Conservation (phyloP, 1,140 invertebrate genomes). For the Venustaconcha ellipsiformis region DNA sequence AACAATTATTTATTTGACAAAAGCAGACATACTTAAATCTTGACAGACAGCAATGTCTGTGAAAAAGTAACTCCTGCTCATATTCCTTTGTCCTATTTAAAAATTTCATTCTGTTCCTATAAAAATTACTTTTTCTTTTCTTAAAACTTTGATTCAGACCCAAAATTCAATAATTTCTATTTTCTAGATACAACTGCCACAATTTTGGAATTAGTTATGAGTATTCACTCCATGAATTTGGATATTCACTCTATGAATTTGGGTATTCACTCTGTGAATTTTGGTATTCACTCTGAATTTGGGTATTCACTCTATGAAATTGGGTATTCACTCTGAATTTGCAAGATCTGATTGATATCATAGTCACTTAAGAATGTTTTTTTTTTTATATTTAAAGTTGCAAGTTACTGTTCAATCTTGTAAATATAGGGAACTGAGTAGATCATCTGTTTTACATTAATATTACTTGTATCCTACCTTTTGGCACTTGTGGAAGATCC, state of each 20-base stretch:
- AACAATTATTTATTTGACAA: no score
- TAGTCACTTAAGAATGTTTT: not conserved
- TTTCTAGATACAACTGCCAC: no score
- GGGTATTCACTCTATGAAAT: not conserved
- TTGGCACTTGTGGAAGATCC: conserved; percentile 51
- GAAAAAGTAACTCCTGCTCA: no score
- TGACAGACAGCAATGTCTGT: no score
- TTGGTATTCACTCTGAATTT: not conserved
- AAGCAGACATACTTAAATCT: no score
- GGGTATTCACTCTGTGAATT: not conserved
- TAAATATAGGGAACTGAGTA: not conserved
- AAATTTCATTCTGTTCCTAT: no score
- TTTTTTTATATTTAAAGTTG: not conserved
- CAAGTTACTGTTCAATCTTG: not conserved
- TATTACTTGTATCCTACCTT: conserved; percentile 42
- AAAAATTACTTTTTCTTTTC: no score
- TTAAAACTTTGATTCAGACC: no score
- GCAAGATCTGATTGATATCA: not conserved
- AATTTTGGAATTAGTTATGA: no score
- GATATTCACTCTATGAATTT: not conserved
- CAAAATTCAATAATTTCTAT: no score
- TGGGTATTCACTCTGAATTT: not conserved
- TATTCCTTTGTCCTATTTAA: no score
- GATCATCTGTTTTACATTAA: not conserved
- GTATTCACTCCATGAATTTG: not conserved